Percentiles rank a stretch among this genome's conserved stretches.
Conservation (phyloP, 2,113 vertebrate species). For the Cichladusa arquata region DNA sequence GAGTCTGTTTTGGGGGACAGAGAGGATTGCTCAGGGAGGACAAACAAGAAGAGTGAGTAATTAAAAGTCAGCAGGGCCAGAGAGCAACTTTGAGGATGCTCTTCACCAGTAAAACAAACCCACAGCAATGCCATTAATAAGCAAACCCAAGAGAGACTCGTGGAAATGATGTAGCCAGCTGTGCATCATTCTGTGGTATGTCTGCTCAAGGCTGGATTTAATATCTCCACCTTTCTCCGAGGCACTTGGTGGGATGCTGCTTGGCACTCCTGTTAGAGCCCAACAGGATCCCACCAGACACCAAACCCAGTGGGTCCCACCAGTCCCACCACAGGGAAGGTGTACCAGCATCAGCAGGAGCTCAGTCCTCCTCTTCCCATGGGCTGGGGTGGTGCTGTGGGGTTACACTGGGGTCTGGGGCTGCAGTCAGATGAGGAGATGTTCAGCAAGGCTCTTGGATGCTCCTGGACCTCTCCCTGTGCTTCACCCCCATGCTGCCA, state of each 20-base stretch:
- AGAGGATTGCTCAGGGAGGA: background rate
- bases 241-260: background rate
- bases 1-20: background rate
- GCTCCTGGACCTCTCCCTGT: background rate
- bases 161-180: background rate
- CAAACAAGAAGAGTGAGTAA: background rate
- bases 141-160: background rate
- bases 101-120: background rate
- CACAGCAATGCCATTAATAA: background rate
- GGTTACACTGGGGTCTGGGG: fast-evolving
- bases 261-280: background rate
- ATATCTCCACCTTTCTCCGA: background rate
- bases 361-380: fast-evolving
- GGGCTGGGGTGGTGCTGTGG: fast-evolving
- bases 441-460: background rate
- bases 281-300: background rate
- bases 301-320: background rate
- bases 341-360: background rate
- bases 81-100: background rate
- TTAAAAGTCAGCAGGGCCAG: background rate
- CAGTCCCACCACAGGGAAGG: background rate
- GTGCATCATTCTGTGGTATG: fast-evolving
- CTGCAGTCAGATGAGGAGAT: background rate
- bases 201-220: background rate
- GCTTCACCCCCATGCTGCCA: background rate